Evolutionary conservation across 2,888 invertebrate species (phyloP).

Genomic region (Apotomis capreana): DNA sequence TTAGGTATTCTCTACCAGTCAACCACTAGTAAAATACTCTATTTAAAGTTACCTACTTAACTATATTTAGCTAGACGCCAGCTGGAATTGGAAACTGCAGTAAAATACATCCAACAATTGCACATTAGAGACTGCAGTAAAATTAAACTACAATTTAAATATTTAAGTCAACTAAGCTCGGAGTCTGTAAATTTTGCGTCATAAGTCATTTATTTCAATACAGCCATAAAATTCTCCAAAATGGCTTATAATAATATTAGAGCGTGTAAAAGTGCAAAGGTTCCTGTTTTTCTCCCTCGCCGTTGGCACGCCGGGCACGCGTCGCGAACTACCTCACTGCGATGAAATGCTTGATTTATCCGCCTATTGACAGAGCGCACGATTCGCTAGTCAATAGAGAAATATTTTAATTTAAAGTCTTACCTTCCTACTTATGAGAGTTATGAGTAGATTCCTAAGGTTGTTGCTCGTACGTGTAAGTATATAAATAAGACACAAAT

Average conservation of each 20-base stretch:
- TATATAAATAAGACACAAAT: too few relatives aligned
- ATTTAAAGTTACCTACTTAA: too few relatives aligned
- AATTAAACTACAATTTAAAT: not conserved
- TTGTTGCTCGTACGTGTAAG: too few relatives aligned
- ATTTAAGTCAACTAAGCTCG: not conserved
- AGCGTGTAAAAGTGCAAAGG: constrained; percentile 32
- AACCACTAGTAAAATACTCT: too few relatives aligned
- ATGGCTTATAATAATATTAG: constrained; percentile 32
- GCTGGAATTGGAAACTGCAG: too few relatives aligned
- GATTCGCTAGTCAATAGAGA: constrained; percentile 29
- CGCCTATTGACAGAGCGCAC: constrained; percentile 39
- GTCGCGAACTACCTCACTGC: constrained; percentile 36
- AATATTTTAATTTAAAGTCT: constrained; percentile 14
- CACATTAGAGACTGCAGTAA: too few relatives aligned
- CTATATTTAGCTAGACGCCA: too few relatives aligned
- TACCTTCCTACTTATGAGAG: not conserved
- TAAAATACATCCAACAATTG: too few relatives aligned
- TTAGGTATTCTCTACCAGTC: too few relatives aligned
- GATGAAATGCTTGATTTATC: constrained; percentile 40
- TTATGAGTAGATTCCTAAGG: too few relatives aligned
- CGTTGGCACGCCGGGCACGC: constrained; percentile 33
- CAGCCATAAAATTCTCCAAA: constrained; percentile 5
- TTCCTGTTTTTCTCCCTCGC: constrained; percentile 10
- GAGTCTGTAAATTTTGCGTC: not conserved
- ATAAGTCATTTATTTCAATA: constrained; percentile 13